Conservation (phyloP, 2,797 vertebrate species). For the Perdix hodgsoniae region DNA sequence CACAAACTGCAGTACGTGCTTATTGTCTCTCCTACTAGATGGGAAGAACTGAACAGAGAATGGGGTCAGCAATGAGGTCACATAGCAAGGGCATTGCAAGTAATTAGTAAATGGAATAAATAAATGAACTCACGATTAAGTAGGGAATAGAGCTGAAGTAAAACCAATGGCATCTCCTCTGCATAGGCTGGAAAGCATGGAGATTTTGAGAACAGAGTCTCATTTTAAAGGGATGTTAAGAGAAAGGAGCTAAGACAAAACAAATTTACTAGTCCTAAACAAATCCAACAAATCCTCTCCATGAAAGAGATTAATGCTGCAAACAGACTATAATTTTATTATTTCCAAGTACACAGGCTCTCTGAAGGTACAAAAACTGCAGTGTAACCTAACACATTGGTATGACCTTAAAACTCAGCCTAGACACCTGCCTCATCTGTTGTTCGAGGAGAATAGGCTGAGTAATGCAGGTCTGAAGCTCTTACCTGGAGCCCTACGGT, state of each 20-base stretch:
- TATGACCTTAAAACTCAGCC: not conserved
- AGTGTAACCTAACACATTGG: not conserved
- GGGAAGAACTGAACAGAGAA: not conserved
- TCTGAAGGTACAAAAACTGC: not conserved
- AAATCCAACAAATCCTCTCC: not conserved
- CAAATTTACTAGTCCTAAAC: not conserved
- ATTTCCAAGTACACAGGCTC: not conserved
- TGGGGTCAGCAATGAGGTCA: not conserved
- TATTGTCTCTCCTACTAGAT: not conserved
- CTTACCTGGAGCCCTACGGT: not conserved
- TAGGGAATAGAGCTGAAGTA: not conserved
- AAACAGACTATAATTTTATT: not conserved
- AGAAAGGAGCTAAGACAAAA: not conserved
- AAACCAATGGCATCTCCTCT: not conserved
- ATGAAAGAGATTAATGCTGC: not conserved
- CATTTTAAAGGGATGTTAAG: not conserved
- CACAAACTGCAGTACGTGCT: not conserved
- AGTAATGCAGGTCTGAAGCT: not conserved
- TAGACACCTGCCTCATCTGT: not conserved
- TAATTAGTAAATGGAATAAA: slow-evolving; percentile 33
- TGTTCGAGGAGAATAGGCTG: not conserved
- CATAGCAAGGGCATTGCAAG: not conserved
- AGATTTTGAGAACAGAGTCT: not conserved
- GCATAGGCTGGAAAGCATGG: not conserved
- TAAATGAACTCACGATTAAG: not conserved